Evolutionary conservation across 2,797 vertebrate genomes (phyloP).

Genomic region (Sebastes flavidus): DNA sequence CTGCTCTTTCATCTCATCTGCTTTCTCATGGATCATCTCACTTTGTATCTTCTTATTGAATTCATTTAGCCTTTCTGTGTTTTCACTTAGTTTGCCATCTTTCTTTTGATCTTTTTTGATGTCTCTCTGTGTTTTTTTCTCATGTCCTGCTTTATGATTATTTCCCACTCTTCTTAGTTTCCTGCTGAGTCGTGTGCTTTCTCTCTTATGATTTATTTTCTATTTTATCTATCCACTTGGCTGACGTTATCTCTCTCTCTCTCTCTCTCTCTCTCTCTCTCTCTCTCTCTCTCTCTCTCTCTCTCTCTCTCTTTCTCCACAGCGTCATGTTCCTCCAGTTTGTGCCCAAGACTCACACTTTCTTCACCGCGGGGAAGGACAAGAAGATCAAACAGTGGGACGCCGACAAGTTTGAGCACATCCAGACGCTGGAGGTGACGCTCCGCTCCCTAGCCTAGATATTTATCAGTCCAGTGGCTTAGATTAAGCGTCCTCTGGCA

Average conservation of each 20-base stretch:
- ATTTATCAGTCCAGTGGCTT: not conserved
- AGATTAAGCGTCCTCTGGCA: not conserved
- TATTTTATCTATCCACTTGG: not conserved
- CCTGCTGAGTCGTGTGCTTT: not conserved
- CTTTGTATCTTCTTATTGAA: not conserved
- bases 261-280: not conserved
- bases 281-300: not conserved
- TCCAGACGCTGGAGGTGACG: constrained; percentile 95
- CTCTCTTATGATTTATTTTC: not conserved
- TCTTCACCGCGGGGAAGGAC: constrained; percentile 98
- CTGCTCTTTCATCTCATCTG: constrained; percentile 51
- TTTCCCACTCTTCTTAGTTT: not conserved
- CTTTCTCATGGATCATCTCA: constrained; percentile 1
- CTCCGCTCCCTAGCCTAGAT: not conserved
- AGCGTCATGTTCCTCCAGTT: constrained; percentile 98
- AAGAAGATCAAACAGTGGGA: constrained; percentile 98
- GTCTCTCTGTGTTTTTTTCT: not conserved
- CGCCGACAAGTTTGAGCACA: constrained; percentile 94
- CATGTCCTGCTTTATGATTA: not conserved
- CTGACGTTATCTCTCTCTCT: not conserved
- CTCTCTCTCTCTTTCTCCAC: constrained; percentile 8
- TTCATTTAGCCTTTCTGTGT: not conserved
- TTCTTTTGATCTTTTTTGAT: not conserved
- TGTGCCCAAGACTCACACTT: constrained; percentile 95
- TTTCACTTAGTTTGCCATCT: not conserved